Evolutionary conservation across 2,888 invertebrate species (phyloP).

Genomic region (Trachelus tabidus): DNA sequence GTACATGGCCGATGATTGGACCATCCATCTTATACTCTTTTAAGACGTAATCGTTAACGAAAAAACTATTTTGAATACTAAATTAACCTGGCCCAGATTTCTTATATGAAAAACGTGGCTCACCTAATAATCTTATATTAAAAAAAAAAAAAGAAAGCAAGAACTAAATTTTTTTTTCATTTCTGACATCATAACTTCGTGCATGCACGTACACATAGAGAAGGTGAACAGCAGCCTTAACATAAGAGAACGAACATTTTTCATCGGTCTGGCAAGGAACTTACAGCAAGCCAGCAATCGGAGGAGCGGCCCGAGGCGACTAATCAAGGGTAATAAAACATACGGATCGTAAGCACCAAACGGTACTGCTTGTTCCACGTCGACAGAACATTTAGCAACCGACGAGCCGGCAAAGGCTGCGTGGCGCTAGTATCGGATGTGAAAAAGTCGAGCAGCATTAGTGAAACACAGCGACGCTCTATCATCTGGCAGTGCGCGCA

Average conservation of each 20-base stretch:
- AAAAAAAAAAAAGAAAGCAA: background rate
- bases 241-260: background rate
- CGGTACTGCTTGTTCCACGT: background rate
- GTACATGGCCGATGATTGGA: no score
- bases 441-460: constrained; percentile 1
- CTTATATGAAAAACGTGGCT: background rate
- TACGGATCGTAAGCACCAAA: background rate
- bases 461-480: constrained; percentile 3
- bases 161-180: background rate
- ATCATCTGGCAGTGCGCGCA: constrained; percentile 2
- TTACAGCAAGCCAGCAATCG: background rate
- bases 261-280: background rate
- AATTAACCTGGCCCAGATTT: background rate
- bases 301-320: background rate
- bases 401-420: background rate
- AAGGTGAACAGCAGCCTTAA: background rate
- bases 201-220: background rate
- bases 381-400: constrained; percentile 2
- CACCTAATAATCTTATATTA: background rate
- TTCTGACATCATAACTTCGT: background rate
- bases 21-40: background rate
- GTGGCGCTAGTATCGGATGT: background rate
- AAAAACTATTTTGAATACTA: background rate
- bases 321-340: constrained; percentile 1
- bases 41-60: background rate